Percentiles rank a stretch among this genome's conserved stretches.
These are phyloP conservation scores for Eulemur mongoz DNA, from an alignment of 2,797 vertebrate genomes.

Conservation along the genomic window DNA sequence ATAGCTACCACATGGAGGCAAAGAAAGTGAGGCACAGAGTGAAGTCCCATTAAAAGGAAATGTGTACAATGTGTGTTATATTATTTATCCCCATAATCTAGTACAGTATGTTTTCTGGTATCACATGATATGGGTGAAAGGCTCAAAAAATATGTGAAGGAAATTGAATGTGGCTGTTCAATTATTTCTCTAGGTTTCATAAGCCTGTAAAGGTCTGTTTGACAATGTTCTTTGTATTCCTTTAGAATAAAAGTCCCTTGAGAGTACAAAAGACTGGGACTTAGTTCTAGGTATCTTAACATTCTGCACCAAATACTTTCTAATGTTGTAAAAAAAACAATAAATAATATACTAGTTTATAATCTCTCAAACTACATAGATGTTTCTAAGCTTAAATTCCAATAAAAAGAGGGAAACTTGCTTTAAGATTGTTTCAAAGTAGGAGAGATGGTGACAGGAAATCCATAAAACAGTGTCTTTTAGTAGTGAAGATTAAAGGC, in stretches of 20 bases:
- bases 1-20: neutral
- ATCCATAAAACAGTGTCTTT: slow-evolving; percentile 5
- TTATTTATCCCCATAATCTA: neutral
- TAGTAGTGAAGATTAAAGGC: neutral
- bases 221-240: slow-evolving; percentile 4
- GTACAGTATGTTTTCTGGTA: neutral
- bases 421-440: neutral
- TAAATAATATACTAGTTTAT: neutral
- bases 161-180: neutral
- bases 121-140: neutral
- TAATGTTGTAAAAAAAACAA: slow-evolving; percentile 1
- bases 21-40: neutral
- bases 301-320: neutral
- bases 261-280: neutral
- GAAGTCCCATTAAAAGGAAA: neutral
- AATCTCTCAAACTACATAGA: neutral
- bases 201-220: neutral
- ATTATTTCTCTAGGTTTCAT: neutral
- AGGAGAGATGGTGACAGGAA: neutral
- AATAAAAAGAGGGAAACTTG: neutral
- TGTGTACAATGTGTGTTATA: neutral
- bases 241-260: neutral
- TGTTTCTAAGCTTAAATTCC: neutral
- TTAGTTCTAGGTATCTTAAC: neutral
- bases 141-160: neutral